These are phyloP conservation scores for Helostoma temminkii DNA, from an alignment of 2,797 vertebrate genomes.

Conservation along the genomic window DNA sequence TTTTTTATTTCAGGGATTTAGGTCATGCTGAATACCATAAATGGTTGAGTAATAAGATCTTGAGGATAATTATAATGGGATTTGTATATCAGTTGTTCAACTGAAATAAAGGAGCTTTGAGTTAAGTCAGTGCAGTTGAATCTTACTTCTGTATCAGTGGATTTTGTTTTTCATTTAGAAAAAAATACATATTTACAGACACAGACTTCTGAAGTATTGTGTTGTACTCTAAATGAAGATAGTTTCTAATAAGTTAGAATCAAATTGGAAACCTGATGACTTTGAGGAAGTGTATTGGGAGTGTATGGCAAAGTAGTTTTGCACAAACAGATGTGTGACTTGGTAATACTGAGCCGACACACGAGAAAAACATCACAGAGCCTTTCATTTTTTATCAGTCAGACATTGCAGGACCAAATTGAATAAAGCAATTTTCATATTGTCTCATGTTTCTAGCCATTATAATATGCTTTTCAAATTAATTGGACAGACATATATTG, in stretches of 20 bases:
- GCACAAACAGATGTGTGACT: slow-evolving; percentile 11
- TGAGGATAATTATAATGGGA: slow-evolving; percentile 2
- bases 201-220: neutral
- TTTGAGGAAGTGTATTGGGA: slow-evolving; percentile 17
- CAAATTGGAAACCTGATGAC: slow-evolving; percentile 12
- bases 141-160: neutral
- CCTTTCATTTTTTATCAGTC: neutral
- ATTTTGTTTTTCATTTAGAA: neutral
- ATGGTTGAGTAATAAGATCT: neutral
- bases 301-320: slow-evolving; percentile 5
- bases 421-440: slow-evolving; percentile 32
- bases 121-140: neutral
- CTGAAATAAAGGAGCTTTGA: slow-evolving; percentile 8
- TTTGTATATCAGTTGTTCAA: slow-evolving; percentile 9
- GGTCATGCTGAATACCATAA: neutral
- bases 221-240: neutral
- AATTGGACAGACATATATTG: slow-evolving; percentile 27
- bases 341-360: neutral
- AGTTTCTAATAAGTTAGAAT: neutral
- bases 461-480: slow-evolving; percentile 19
- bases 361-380: slow-evolving; percentile 1
- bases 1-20: neutral
- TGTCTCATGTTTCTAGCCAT: slow-evolving; percentile 21
- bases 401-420: slow-evolving; percentile 3
- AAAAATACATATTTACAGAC: neutral